A percentile compares a stretch with the other conserved stretches of the same genome.
Evolutionary conservation across 2,113 vertebrate species (phyloP).

Genomic region (Hypocryptadius cinnamomeus): DNA sequence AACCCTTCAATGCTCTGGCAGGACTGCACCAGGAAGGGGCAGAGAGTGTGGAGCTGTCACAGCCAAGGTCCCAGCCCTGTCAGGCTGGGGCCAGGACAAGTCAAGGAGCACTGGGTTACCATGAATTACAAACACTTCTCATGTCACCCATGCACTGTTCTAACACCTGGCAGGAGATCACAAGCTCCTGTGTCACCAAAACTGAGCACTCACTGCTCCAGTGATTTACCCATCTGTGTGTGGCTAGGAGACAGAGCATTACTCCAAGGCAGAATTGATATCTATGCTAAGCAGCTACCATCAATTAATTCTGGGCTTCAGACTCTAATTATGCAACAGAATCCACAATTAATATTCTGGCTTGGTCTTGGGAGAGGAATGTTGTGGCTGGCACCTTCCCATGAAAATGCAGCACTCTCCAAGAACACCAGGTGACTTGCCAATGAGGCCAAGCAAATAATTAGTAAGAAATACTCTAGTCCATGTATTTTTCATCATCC

Average conservation of each 20-base stretch:
- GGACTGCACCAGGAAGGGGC: not conserved
- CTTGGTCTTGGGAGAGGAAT: not conserved
- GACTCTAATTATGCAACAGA: not conserved
- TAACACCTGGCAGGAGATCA: not conserved
- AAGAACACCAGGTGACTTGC: not conserved
- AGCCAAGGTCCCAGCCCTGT: fast-evolving
- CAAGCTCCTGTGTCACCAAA: not conserved
- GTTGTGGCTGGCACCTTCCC: not conserved
- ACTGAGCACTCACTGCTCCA: fast-evolving
- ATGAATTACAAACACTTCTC: not conserved
- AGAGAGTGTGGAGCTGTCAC: fast-evolving
- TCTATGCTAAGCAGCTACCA: not conserved
- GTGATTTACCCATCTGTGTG: not conserved
- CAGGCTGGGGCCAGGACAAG: not conserved
- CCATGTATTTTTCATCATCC: not conserved
- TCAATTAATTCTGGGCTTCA: not conserved
- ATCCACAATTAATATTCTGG: not conserved
- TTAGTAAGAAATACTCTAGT: not conserved
- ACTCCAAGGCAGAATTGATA: not conserved
- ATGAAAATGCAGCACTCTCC: not conserved
- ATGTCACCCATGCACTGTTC: not conserved
- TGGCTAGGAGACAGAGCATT: not conserved
- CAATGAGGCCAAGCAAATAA: not conserved
- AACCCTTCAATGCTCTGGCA: not conserved
- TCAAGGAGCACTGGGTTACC: not conserved